Evolutionary conservation across 1,140 invertebrate species (phyloP).

Genomic region (Scaptomyza hsui): DNA sequence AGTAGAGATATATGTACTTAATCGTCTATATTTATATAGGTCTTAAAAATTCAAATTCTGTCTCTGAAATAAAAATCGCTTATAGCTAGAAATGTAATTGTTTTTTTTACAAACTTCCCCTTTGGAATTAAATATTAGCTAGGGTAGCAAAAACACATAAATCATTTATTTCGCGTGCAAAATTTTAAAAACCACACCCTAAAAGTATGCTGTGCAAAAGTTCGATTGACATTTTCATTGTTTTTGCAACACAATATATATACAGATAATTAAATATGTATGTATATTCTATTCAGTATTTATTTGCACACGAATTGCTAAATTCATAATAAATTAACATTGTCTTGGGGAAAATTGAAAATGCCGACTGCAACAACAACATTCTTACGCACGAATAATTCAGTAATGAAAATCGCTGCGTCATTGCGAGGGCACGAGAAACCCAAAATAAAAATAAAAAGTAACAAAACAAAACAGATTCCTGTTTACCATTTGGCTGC

Average conservation of each 20-base stretch:
- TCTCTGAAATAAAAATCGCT: too few species aligned
- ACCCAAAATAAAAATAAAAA: neutral
- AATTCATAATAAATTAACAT: constrained; percentile 80
- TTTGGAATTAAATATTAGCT: neutral
- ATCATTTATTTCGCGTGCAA: constrained; percentile 44
- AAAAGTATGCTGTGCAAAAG: constrained; percentile 52
- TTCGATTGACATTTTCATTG: constrained; percentile 71
- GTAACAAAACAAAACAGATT: constrained; percentile 12
- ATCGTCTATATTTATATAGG: too few species aligned
- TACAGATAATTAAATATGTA: constrained; percentile 32
- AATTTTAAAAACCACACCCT: constrained; percentile 15
- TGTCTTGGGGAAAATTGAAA: constrained; percentile 73
- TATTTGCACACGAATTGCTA: constrained; percentile 78
- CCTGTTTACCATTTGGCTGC: constrained; percentile 4
- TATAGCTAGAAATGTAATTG: too few species aligned
- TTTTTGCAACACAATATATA: constrained; percentile 24
- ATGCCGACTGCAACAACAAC: constrained; percentile 70
- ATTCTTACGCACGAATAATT: constrained; percentile 81
- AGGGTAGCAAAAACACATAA: constrained; percentile 49
- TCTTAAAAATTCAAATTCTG: neutral
- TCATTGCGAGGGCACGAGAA: constrained; percentile 20
- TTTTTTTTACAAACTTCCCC: too few species aligned
- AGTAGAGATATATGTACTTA: too few species aligned
- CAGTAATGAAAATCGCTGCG: constrained; percentile 69
- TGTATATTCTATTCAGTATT: constrained; percentile 41